Percentiles rank a stretch among this genome's conserved stretches.
phyloP scores from a whole-genome alignment of 2,113 vertebrate species.

The Odontophorus gujanensis region DNA sequence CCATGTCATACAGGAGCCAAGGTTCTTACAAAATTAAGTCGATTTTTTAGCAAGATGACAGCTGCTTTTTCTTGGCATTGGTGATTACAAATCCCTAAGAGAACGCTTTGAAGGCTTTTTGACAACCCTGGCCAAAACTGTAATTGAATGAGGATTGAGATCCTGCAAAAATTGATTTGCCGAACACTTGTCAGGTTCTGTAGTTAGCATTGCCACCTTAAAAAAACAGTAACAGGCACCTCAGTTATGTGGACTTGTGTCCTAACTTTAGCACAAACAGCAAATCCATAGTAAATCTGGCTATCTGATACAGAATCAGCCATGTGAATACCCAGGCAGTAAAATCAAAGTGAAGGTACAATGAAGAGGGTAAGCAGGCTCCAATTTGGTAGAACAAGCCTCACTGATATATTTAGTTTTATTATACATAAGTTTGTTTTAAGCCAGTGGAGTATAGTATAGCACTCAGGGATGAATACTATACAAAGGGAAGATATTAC shows the following conservation, averaged over 20 bases:
- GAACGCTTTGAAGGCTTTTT: neutral
- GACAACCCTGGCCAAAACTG: neutral
- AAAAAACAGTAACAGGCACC: neutral
- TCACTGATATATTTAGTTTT: neutral
- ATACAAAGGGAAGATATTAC: neutral
- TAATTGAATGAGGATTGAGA: conserved; percentile 4
- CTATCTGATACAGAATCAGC: neutral
- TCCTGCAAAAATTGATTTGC: neutral
- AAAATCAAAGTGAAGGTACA: rapidly evolving
- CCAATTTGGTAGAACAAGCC: neutral
- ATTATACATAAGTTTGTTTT: neutral
- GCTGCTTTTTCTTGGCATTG: conserved; percentile 19
- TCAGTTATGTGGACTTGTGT: neutral
- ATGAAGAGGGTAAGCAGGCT: neutral
- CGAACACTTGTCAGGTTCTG: neutral
- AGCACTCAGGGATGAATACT: neutral
- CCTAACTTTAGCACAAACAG: neutral
- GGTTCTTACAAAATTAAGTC: neutral
- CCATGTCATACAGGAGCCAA: neutral
- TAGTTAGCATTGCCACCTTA: neutral
- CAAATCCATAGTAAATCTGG: neutral
- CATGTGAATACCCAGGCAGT: rapidly evolving
- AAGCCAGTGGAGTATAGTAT: neutral
- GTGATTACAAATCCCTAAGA: neutral
- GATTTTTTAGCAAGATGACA: conserved; percentile 27